phyloP scores from a whole-genome alignment of 2,113 vertebrate genomes.

The Trachemys scripta region DNA sequence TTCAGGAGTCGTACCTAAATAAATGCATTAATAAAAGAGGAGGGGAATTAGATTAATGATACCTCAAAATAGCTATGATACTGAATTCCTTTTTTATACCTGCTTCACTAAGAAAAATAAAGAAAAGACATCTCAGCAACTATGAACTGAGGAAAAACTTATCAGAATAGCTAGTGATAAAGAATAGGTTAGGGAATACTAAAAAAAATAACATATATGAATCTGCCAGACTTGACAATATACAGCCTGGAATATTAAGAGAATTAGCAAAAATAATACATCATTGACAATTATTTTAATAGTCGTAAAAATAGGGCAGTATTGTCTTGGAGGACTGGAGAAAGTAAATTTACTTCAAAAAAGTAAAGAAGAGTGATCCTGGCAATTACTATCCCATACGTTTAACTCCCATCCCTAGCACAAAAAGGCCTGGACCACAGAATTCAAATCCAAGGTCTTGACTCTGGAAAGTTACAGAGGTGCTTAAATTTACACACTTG shows the following conservation, averaged over 20 bases:
- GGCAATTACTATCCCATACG: neutral
- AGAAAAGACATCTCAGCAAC: too few relatives aligned
- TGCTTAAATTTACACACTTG: neutral
- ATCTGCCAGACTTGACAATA: neutral
- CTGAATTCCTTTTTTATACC: too few relatives aligned
- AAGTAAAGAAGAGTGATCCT: neutral
- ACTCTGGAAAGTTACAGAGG: neutral
- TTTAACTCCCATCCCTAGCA: neutral
- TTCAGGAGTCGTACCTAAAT: neutral
- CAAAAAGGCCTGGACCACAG: neutral
- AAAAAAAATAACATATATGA: neutral
- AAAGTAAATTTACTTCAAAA: neutral
- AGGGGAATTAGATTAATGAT: neutral
- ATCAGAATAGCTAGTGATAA: neutral
- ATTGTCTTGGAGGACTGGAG: neutral
- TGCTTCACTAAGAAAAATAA: too few relatives aligned
- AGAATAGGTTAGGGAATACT: too few relatives aligned
- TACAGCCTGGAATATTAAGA: neutral
- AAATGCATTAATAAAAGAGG: neutral
- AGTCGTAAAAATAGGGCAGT: neutral
- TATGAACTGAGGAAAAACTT: too few relatives aligned
- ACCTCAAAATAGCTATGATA: neutral
- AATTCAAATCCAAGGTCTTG: neutral
- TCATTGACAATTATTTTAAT: neutral
- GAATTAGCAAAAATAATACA: neutral